Evolutionary conservation across 2,888 invertebrate species (phyloP), one percentile per base, ranked within the genome.

Genomic region (Diabrotica balteata): DNA sequence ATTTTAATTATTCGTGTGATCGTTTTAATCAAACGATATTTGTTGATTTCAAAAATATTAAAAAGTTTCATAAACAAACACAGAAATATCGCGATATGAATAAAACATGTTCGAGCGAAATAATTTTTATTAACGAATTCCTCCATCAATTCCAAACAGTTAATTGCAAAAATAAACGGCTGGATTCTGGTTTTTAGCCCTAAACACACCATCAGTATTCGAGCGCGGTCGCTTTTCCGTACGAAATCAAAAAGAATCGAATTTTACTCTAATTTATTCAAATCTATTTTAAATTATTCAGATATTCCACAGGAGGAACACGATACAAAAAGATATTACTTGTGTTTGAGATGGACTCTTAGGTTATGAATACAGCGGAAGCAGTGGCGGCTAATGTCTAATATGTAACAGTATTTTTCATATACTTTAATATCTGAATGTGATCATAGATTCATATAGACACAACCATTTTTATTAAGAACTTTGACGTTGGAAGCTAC

Each of bases 201-300:
- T 47, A 58, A 59, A 59, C 32, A 55, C 45, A 64, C 45, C 64
- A 68, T 68, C 68, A 68, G 62, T 50, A 68, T 68, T 69, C 71
- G 67, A 54, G 51, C 57, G 58, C 57, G 17, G 45, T 51, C 22
- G 55, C 11, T 11, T 45, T 57, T 57, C 60, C 47, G 63, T 53
- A 22, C 9, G 62, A 68, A 68, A 64, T 64, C 64, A 46, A 64
- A 64, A 64, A 58, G 63, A 59, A 64, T 58, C 64, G 49, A 68
- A 64, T 61, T 64, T 44, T 17, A 68, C 59, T 67, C 44, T 60
- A 68, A 68, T 66, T 57, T 55, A 71, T 71, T 71, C 64, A 64
- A 71, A 71, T 71, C 46, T 71, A 71, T 71, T 71, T 66, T 64
- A 64, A 68, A 52, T 61, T 69, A 64, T 66, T 66, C 66, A 66